Conservation (phyloP, 2,888 invertebrate genomes). For the Nomada ruficornis region DNA sequence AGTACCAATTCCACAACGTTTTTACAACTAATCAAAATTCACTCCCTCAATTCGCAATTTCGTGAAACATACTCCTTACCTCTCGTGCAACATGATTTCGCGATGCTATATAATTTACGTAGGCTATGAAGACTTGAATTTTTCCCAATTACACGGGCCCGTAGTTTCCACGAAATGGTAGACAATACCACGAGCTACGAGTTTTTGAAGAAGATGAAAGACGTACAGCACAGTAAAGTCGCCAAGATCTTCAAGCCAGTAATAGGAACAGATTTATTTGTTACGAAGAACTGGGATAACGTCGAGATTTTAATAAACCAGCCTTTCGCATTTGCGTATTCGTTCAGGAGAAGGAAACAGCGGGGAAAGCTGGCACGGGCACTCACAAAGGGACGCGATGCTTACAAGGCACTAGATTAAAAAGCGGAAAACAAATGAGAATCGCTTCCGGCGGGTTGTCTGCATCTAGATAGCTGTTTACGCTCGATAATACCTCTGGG, state of each 20-base stretch:
- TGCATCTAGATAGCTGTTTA: conserved; percentile 74
- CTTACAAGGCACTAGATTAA: conserved; percentile 69
- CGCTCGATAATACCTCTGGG: conserved; percentile 64
- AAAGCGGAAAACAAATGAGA: conserved; percentile 78
- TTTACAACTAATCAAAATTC: too few species aligned
- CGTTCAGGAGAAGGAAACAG: conserved; percentile 10
- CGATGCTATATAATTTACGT: too few species aligned
- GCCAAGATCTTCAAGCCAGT: background rate
- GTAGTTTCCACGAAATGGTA: background rate
- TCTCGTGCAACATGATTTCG: too few species aligned
- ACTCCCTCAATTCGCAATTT: too few species aligned
- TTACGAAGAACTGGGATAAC: conserved; percentile 40
- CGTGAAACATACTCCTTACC: too few species aligned
- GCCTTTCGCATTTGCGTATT: conserved; percentile 9
- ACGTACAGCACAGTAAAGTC: background rate
- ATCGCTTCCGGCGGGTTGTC: conserved; percentile 74
- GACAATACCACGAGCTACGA: background rate
- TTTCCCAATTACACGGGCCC: background rate
- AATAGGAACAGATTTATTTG: conserved; percentile 31
- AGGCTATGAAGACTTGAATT: too few species aligned
- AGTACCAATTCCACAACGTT: too few species aligned
- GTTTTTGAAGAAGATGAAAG: background rate
- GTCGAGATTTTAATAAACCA: conserved; percentile 61
- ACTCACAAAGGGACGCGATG: conserved; percentile 56
- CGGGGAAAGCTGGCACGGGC: conserved; percentile 30